Evolutionary conservation across 1,140 invertebrate species (phyloP).

Genomic region (Drosophila kohkoa): DNA sequence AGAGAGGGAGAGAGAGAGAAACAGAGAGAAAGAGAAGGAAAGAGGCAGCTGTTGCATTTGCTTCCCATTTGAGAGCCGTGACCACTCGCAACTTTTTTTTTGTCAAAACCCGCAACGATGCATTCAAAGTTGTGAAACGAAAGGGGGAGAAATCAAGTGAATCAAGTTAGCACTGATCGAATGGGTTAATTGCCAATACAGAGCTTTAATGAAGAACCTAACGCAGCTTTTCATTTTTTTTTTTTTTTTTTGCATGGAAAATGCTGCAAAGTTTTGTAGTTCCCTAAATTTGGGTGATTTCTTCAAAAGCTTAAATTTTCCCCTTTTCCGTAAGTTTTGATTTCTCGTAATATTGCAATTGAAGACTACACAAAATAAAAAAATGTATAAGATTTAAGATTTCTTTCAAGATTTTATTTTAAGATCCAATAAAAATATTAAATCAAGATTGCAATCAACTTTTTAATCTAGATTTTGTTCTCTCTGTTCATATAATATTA

Average conservation of each 20-base stretch:
- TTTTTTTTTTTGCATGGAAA: too few relatives aligned
- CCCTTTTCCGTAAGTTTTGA: too few relatives aligned
- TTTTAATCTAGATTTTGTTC: too few relatives aligned
- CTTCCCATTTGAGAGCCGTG: slow-evolving; percentile 54
- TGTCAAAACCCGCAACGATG: slow-evolving; percentile 60
- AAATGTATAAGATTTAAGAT: too few relatives aligned
- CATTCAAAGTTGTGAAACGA: slow-evolving; percentile 47
- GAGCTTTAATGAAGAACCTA: background rate
- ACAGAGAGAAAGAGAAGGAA: background rate
- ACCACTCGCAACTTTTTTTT: slow-evolving; percentile 76
- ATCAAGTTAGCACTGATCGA: slow-evolving; percentile 9
- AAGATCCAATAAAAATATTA: background rate
- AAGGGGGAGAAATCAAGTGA: background rate
- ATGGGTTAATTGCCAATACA: background rate
- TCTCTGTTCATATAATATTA: too few relatives aligned
- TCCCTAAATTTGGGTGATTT: too few relatives aligned
- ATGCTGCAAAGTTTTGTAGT: background rate
- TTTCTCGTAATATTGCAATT: too few relatives aligned
- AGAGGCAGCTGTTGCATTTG: slow-evolving; percentile 35
- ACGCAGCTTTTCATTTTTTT: background rate
- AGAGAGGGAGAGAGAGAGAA: background rate
- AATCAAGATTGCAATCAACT: too few relatives aligned
- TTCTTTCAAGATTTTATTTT: background rate
- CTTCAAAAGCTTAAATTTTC: too few relatives aligned
- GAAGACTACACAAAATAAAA: too few relatives aligned